Conservation (phyloP, 2,113 vertebrate genomes). For the Sus scrofa region DNA sequence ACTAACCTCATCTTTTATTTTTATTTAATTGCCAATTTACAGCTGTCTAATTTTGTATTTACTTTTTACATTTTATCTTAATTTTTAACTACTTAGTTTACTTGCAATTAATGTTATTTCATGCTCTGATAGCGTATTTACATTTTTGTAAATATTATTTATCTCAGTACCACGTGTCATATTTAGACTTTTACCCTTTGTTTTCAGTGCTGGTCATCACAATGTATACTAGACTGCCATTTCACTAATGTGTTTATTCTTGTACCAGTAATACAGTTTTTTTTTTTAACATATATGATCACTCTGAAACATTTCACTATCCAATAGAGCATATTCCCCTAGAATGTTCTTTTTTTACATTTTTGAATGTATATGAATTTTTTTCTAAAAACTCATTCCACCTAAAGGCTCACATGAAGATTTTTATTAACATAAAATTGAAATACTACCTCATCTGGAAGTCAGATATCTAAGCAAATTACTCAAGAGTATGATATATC, state of each 20-base stretch:
- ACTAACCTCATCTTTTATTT: background rate
- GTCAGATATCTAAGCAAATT: background rate
- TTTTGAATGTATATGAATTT: background rate
- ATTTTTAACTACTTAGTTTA: background rate
- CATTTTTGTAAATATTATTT: background rate
- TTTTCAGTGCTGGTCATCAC: background rate
- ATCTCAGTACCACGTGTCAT: background rate
- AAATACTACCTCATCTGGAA: background rate
- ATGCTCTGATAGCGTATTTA: background rate
- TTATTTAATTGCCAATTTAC: background rate
- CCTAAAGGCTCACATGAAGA: background rate
- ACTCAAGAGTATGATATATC: background rate
- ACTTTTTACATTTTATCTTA: constrained; percentile 4
- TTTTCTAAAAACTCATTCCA: background rate
- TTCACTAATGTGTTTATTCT: background rate
- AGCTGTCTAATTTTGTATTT: background rate
- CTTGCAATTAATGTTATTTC: background rate
- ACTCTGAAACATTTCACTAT: background rate
- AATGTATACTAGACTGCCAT: background rate
- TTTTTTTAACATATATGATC: background rate
- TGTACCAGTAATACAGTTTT: background rate
- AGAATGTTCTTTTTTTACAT: background rate
- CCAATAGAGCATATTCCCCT: background rate
- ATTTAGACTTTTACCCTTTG: background rate
- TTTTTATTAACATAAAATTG: background rate